phyloP scores from a whole-genome alignment of 2,113 vertebrate species.

The Callionymus lyra region DNA sequence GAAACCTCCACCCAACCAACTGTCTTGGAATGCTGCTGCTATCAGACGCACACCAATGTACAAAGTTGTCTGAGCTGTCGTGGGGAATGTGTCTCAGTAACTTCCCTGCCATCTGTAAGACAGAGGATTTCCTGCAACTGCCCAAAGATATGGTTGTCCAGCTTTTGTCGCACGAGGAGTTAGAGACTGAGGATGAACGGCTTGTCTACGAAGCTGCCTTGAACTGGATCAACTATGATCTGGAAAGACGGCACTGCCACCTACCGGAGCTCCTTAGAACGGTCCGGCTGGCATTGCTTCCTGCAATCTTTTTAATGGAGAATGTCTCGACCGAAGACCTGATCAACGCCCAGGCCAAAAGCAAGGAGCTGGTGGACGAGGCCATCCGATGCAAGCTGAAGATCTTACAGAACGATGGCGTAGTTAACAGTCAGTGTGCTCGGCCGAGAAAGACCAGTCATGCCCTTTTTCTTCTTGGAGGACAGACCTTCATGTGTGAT shows the following conservation, averaged over 20 bases:
- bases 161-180: slow-evolving; percentile 74
- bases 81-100: slow-evolving; percentile 78
- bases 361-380: slow-evolving; percentile 74
- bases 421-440: slow-evolving; percentile 73
- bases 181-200: slow-evolving; percentile 75
- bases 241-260: slow-evolving; percentile 62
- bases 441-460: slow-evolving; percentile 75
- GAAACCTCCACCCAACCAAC: slow-evolving; percentile 74
- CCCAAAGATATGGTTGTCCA: slow-evolving; percentile 75
- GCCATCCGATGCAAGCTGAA: slow-evolving; percentile 73
- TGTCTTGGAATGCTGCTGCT: slow-evolving; percentile 76
- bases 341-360: slow-evolving; percentile 67
- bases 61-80: slow-evolving; percentile 73
- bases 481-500: slow-evolving; percentile 79
- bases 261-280: slow-evolving; percentile 70
- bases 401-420: slow-evolving; percentile 77
- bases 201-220: slow-evolving; percentile 75
- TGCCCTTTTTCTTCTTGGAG: slow-evolving; percentile 73
- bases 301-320: slow-evolving; percentile 73
- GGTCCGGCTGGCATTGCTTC: slow-evolving; percentile 71
- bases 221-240: slow-evolving; percentile 76
- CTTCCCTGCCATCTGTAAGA: slow-evolving; percentile 74
- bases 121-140: slow-evolving; percentile 74
- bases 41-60: slow-evolving; percentile 75
- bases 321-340: slow-evolving; percentile 71